These are phyloP conservation scores for Tursiops truncatus DNA, from an alignment of 2,113 vertebrate species.

Conservation along the genomic window DNA sequence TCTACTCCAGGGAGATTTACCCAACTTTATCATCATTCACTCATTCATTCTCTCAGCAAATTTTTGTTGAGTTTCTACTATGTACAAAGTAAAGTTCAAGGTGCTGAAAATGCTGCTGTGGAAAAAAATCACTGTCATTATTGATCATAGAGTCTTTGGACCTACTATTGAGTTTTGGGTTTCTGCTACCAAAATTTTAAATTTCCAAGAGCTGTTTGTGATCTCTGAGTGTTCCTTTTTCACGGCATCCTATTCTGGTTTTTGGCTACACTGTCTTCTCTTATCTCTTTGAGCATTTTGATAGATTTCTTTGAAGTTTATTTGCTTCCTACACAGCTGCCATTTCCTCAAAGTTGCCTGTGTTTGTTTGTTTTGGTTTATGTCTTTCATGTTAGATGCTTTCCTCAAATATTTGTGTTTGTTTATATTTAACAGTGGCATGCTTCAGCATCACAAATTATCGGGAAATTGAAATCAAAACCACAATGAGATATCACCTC, in stretches of 20 bases:
- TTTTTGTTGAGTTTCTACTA: neutral
- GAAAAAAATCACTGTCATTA: neutral
- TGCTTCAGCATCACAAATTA: neutral
- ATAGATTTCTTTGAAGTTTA: neutral
- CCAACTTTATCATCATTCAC: neutral
- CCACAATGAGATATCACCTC: neutral
- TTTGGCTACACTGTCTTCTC: neutral
- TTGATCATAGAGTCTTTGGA: neutral
- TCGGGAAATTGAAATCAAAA: neutral
- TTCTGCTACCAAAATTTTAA: constrained; percentile 18
- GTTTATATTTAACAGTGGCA: neutral
- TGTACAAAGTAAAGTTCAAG: neutral
- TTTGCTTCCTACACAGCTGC: neutral
- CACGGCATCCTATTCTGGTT: neutral
- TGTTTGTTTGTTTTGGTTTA: neutral
- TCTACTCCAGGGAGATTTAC: neutral
- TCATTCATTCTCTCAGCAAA: neutral
- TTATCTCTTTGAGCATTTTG: neutral
- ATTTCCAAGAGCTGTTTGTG: neutral
- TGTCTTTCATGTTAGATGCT: neutral
- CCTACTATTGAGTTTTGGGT: neutral
- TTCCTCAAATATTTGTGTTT: neutral
- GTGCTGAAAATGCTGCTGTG: neutral
- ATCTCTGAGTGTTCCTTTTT: neutral
- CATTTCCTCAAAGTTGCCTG: neutral